phyloP scores from a whole-genome alignment of 2,113 vertebrate genomes.

The Ictidomys tridecemlineatus region DNA sequence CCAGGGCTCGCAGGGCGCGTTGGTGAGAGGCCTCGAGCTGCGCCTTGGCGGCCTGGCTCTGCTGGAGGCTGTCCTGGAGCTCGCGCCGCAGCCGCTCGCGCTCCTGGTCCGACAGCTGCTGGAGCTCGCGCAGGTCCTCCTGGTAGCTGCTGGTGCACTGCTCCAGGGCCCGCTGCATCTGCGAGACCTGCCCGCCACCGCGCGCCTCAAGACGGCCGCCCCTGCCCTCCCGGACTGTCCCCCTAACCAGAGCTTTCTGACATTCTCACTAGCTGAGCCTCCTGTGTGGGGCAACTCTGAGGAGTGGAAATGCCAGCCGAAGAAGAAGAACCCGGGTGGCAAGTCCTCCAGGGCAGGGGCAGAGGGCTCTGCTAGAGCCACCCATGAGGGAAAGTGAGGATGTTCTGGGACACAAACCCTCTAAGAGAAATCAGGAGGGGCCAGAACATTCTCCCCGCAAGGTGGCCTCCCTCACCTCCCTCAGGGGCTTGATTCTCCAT shows the following conservation, averaged over 20 bases:
- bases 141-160: constrained; percentile 81
- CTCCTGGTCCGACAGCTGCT: constrained; percentile 88
- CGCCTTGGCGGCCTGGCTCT: constrained; percentile 89
- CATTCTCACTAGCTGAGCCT: background rate
- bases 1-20: constrained; percentile 84
- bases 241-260: too few relatives aligned
- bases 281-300: background rate
- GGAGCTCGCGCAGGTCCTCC: constrained; percentile 86
- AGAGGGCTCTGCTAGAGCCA: background rate
- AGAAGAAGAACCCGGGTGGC: background rate
- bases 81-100: constrained; percentile 91
- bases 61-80: constrained; percentile 91
- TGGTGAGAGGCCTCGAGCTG: constrained; percentile 88
- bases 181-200: constrained; percentile 75
- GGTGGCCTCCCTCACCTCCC: background rate
- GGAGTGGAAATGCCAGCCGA: background rate
- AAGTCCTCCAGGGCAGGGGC: too few relatives aligned
- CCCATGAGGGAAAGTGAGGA: too few relatives aligned
- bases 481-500: background rate
- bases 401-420: background rate
- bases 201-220: background rate
- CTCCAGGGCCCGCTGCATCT: constrained; percentile 85
- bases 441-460: background rate
- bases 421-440: background rate
- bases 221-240: too few relatives aligned